phyloP scores from a whole-genome alignment of 2,888 invertebrate species.

The Eueremaeus valkanovi region DNA sequence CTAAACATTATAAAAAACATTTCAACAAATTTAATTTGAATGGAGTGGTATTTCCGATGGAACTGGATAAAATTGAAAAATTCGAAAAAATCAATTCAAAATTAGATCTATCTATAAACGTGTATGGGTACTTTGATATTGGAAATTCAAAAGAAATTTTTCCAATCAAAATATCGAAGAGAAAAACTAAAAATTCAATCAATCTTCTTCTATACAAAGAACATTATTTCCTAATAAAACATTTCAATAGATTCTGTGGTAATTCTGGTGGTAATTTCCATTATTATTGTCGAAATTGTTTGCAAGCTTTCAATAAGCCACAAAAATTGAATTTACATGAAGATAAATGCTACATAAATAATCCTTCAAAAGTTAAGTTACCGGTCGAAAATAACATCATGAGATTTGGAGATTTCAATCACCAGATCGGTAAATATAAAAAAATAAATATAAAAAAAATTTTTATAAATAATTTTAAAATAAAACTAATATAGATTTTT shows the following conservation, averaged over 20 bases:
- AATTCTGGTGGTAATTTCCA: not conserved
- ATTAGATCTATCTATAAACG: not conserved
- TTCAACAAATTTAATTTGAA: not conserved
- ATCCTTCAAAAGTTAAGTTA: too few species aligned
- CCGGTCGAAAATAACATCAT: too few species aligned
- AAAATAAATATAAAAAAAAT: too few species aligned
- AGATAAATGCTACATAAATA: too few species aligned
- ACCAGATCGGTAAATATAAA: too few species aligned
- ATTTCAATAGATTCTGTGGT: not conserved
- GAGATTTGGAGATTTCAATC: too few species aligned
- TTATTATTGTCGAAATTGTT: too few species aligned
- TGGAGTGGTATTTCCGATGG: not conserved
- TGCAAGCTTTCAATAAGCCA: not conserved
- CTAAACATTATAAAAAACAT: not conserved
- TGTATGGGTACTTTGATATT: not conserved
- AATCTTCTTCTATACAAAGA: not conserved
- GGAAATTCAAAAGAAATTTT: not conserved
- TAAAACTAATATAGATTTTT: too few species aligned
- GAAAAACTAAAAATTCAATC: not conserved
- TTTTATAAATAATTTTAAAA: too few species aligned
- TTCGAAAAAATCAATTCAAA: not conserved
- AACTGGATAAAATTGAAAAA: not conserved
- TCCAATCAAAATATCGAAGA: not conserved
- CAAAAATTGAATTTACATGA: too few species aligned
- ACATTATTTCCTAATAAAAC: not conserved